phyloP scores from a whole-genome alignment of 2,113 vertebrate species.

The Oxygymnocypris stewartii region DNA sequence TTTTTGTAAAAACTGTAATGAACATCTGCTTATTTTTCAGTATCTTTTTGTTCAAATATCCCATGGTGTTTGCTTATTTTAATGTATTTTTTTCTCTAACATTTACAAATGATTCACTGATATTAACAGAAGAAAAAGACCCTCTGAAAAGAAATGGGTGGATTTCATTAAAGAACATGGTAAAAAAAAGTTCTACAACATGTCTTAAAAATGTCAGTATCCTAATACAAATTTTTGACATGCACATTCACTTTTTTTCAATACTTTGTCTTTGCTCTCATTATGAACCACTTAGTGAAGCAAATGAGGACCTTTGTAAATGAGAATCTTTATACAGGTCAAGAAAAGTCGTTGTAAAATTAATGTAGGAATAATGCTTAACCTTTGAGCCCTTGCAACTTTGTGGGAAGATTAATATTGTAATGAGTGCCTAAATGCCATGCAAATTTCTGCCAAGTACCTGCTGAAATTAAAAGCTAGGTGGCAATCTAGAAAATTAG shows the following conservation, averaged over 20 bases:
- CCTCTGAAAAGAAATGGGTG: not conserved
- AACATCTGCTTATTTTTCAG: not conserved
- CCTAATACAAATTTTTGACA: not conserved
- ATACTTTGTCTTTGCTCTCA: slow-evolving; percentile 11
- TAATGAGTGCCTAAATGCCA: slow-evolving; percentile 64
- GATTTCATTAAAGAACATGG: not conserved
- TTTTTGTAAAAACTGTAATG: not conserved
- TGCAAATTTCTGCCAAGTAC: slow-evolving; percentile 60
- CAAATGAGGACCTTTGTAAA: slow-evolving; percentile 49
- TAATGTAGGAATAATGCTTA: slow-evolving; percentile 61
- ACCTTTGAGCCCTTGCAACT: slow-evolving; percentile 60
- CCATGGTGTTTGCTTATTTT: not conserved
- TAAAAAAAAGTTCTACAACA: not conserved
- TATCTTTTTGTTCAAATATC: not conserved
- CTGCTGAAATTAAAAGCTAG: slow-evolving; percentile 61
- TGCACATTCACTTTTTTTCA: not conserved
- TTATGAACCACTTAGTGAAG: slow-evolving; percentile 39
- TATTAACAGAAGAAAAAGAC: not conserved
- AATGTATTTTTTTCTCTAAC: not conserved
- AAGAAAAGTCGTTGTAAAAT: slow-evolving; percentile 54
- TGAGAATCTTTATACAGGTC: slow-evolving; percentile 41
- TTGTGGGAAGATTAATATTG: slow-evolving; percentile 61
- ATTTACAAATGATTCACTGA: not conserved
- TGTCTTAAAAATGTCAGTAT: not conserved
- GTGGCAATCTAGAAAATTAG: slow-evolving; percentile 59